phyloP scores from a whole-genome alignment of 2,113 vertebrate species.

The Pituophis catenifer region DNA sequence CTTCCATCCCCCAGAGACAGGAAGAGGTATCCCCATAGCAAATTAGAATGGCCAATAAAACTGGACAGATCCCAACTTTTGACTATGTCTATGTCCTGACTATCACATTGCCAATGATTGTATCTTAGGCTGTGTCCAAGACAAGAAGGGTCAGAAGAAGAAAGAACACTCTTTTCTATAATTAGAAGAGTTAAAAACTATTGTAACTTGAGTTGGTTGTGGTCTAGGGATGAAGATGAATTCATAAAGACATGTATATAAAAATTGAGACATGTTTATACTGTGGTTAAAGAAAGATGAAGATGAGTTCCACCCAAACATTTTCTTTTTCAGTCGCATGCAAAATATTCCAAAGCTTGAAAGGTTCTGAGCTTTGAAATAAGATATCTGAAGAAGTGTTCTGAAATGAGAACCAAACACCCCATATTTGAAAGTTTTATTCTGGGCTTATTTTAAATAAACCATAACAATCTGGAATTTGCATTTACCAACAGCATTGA shows the following conservation, averaged over 20 bases:
- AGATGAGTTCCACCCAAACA: background rate
- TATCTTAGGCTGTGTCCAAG: background rate
- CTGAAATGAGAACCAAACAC: background rate
- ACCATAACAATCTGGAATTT: background rate
- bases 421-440: background rate
- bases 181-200: background rate
- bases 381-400: background rate
- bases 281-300: background rate
- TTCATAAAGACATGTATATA: background rate
- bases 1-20: background rate
- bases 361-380: background rate
- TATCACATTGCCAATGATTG: background rate
- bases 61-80: background rate
- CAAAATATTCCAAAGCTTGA: background rate
- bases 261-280: background rate
- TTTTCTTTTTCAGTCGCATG: background rate
- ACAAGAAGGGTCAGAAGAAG: background rate
- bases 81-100: background rate
- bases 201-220: background rate
- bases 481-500: background rate
- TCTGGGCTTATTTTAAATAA: background rate
- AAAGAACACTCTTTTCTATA: background rate
- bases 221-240: background rate
- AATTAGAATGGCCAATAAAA: background rate
- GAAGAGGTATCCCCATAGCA: background rate